Conservation (phyloP, 2,113 vertebrate genomes). For the Oxygymnocypris stewartii region DNA sequence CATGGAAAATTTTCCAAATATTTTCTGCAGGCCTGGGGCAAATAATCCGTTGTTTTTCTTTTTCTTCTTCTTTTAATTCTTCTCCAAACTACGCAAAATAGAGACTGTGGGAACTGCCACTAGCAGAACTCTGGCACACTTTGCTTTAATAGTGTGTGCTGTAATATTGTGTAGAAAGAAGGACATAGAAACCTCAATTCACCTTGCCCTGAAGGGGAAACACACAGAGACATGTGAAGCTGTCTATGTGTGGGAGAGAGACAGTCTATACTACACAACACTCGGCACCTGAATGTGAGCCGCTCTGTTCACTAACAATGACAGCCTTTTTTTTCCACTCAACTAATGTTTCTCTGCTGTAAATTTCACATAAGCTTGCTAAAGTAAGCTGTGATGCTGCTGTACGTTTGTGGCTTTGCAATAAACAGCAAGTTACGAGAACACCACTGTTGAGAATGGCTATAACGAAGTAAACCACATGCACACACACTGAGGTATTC, state of each 20-base stretch:
- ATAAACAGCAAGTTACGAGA: conserved; percentile 29
- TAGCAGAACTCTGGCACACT: conserved; percentile 53
- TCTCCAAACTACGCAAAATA: conserved; percentile 40
- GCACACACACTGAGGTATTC: neutral
- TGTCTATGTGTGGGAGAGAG: conserved; percentile 26
- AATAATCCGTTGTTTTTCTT: neutral
- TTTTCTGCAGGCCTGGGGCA: neutral
- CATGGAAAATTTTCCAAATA: neutral
- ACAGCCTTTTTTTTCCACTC: conserved; percentile 31
- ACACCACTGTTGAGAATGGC: neutral
- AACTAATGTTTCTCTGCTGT: conserved; percentile 34
- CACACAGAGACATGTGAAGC: conserved; percentile 42
- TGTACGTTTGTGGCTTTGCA: neutral
- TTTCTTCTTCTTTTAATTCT: neutral
- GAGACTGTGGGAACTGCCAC: conserved; percentile 50
- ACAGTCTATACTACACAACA: conserved; percentile 33
- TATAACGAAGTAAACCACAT: conserved; percentile 15
- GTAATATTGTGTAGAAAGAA: conserved; percentile 72
- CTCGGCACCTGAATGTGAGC: neutral
- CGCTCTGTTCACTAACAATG: conserved; percentile 7
- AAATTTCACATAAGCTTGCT: conserved; percentile 22
- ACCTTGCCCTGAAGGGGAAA: conserved; percentile 60
- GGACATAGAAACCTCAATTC: conserved; percentile 72
- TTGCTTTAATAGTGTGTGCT: conserved; percentile 56
- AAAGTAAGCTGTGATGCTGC: conserved; percentile 25